These are phyloP conservation scores for Chromoteleia sp. DNA, from an alignment of 2,888 invertebrate species.

Conservation along the genomic window DNA sequence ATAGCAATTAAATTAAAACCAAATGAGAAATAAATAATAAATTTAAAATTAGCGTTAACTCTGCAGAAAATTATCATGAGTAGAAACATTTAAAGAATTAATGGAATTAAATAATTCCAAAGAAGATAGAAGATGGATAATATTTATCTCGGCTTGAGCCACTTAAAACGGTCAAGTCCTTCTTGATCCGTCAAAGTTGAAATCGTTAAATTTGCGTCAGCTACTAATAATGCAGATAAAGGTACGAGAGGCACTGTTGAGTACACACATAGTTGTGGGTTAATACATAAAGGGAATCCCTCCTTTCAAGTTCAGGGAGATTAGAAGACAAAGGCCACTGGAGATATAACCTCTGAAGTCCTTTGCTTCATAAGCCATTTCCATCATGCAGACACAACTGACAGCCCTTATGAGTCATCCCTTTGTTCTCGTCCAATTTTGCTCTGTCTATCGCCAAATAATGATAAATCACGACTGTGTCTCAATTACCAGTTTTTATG, in stretches of 20 bases:
- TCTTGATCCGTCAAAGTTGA: conserved; percentile 16
- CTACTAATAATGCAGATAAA: conserved; percentile 28
- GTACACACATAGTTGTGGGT: conserved; percentile 39
- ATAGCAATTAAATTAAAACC: too few relatives aligned
- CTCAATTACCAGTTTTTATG: conserved; percentile 31
- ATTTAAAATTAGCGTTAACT: too few relatives aligned
- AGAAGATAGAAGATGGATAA: background rate
- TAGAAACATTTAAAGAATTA: too few relatives aligned
- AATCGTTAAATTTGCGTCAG: conserved; percentile 21
- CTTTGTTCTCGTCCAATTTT: conserved; percentile 46
- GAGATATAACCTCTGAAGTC: conserved; percentile 44
- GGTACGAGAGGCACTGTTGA: conserved; percentile 13
- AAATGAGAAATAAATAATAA: too few relatives aligned
- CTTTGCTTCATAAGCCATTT: conserved; percentile 47
- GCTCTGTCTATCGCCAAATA: conserved; percentile 45
- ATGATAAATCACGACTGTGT: conserved; percentile 55
- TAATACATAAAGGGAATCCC: conserved; percentile 32
- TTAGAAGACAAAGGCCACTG: conserved; percentile 55
- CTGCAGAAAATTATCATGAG: too few relatives aligned
- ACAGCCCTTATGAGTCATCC: conserved; percentile 51
- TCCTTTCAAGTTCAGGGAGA: conserved; percentile 48
- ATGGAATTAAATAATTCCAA: background rate
- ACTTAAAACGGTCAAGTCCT: background rate
- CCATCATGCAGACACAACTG: conserved; percentile 42
- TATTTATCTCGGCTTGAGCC: background rate